Evolutionary conservation across 2,113 vertebrate genomes (phyloP), one percentile per base, ranked within the genome.

Genomic region (Fulmarus glacialis): DNA sequence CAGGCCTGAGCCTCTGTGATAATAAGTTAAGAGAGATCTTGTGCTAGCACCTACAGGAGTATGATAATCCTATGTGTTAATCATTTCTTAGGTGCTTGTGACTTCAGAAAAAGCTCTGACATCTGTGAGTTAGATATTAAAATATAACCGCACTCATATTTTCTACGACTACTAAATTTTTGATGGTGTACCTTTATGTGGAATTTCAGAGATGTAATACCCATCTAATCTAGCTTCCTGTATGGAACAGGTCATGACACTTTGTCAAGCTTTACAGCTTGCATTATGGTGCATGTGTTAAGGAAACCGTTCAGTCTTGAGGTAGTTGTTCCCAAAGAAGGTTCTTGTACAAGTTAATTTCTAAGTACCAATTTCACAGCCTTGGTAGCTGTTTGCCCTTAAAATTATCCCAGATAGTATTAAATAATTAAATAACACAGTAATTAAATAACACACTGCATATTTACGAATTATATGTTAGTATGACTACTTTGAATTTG

Each of bases 91-190:
- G 74, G 29, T 47, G 40, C 32, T 45, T 73, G 13, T 55, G 22
- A 58, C 24, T 53, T 87, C 1, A 73, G 52, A 50, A 81, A 50
- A 50, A 63, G 4, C 8, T 50, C 38, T 71, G 32, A 43, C 29
- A 20, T 82, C 18, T 88, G 8, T 15, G 32, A 75, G 9, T 90
- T 87, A 43, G 42, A 15, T 62, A 43, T 6, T 59, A 14, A 78
- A 58, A 56, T 59, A 11, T 3, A 63, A 42, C n/a, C 2, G 1
- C 11, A 5, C 9, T 59, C 0, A 0, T 60, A 13, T 32, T 88
- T 91, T 59, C 82, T 66, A 68, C 27, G 19, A 36, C 50, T 82
- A 9, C 36, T 80, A 27, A 20, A 67, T 68, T 68, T 82, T n/a
- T 80, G 12, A 8, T 55, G 24, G 14, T 60, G 4, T 68, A 17